Percentiles rank a stretch among this genome's conserved stretches.
These are phyloP conservation scores for Apogon talboti DNA, from an alignment of 2,797 vertebrate genomes.

Conservation along the genomic window DNA sequence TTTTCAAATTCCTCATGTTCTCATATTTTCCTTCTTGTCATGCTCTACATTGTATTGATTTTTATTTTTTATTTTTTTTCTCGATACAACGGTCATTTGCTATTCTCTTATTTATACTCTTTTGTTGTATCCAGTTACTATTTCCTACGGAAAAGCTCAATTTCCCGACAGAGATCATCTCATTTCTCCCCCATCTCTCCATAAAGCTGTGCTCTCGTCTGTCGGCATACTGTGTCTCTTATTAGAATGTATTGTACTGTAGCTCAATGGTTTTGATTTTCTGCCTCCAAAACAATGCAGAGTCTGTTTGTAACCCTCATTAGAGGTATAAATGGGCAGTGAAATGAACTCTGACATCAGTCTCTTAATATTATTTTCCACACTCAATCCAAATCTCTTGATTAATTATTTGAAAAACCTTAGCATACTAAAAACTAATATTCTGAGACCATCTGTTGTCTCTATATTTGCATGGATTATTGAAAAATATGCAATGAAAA, in stretches of 20 bases:
- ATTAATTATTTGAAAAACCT: conserved; percentile 61
- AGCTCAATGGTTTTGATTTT: conserved; percentile 55
- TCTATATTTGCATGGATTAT: conserved; percentile 59
- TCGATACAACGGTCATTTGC: conserved; percentile 28
- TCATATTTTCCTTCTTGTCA: conserved; percentile 42
- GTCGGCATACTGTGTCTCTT: conserved; percentile 43
- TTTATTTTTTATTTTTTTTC: conserved; percentile 54
- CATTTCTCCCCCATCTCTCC: conserved; percentile 53
- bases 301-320: conserved; percentile 37
- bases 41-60: conserved; percentile 53
- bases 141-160: conserved; percentile 62
- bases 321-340: conserved; percentile 57
- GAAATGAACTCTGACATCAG: conserved; percentile 65
- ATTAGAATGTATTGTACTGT: conserved; percentile 59
- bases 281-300: conserved; percentile 52
- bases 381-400: conserved; percentile 47
- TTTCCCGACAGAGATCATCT: conserved; percentile 74
- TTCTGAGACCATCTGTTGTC: conserved; percentile 52
- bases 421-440: conserved; percentile 37
- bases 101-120: conserved; percentile 51
- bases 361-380: conserved; percentile 59
- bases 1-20: conserved; percentile 29
- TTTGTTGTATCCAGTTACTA: conserved; percentile 63
- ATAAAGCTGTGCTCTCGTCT: conserved; percentile 43
- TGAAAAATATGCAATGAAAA: conserved; percentile 8